Evolutionary conservation across 2,888 invertebrate genomes (phyloP).

Genomic region (Cheilosia urbana): DNA sequence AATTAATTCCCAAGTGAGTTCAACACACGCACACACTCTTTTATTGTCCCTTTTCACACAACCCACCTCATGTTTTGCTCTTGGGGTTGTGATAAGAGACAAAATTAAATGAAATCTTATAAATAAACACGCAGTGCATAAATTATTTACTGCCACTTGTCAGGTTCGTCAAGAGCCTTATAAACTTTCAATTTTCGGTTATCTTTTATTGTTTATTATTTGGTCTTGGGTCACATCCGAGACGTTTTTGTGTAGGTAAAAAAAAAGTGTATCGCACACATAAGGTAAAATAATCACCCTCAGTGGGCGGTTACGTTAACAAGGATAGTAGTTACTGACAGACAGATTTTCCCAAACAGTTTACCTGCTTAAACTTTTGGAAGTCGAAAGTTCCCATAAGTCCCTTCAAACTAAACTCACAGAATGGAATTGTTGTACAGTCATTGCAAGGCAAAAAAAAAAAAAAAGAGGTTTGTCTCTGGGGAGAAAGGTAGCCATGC

Average conservation of each 20-base stretch:
- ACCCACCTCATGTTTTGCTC: neutral
- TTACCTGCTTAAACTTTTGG: slow-evolving; percentile 36
- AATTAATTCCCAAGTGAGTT: slow-evolving; percentile 50
- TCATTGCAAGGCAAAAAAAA: neutral
- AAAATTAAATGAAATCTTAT: slow-evolving; percentile 50
- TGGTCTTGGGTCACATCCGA: slow-evolving; percentile 10
- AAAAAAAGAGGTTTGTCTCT: slow-evolving; percentile 35
- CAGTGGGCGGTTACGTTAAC: neutral
- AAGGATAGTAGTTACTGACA: neutral
- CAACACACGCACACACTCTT: slow-evolving; percentile 25
- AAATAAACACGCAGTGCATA: slow-evolving; percentile 55
- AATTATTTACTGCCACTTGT: slow-evolving; percentile 54
- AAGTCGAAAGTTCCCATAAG: slow-evolving; percentile 28
- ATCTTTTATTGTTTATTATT: slow-evolving; percentile 45
- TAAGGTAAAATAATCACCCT: slow-evolving; percentile 21
- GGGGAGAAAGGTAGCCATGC: slow-evolving; percentile 3
- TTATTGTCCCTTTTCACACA: slow-evolving; percentile 26
- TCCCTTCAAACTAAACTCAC: slow-evolving; percentile 14
- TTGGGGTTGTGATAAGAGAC: slow-evolving; percentile 6
- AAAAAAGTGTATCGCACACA: slow-evolving; percentile 35
- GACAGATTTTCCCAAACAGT: slow-evolving; percentile 42
- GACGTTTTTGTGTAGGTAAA: neutral
- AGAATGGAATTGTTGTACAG: neutral
- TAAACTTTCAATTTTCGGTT: slow-evolving; percentile 58
- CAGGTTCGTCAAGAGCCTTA: slow-evolving; percentile 57